These are phyloP conservation scores for Prunella himalayana DNA, from an alignment of 2,113 vertebrate species.

Conservation along the genomic window DNA sequence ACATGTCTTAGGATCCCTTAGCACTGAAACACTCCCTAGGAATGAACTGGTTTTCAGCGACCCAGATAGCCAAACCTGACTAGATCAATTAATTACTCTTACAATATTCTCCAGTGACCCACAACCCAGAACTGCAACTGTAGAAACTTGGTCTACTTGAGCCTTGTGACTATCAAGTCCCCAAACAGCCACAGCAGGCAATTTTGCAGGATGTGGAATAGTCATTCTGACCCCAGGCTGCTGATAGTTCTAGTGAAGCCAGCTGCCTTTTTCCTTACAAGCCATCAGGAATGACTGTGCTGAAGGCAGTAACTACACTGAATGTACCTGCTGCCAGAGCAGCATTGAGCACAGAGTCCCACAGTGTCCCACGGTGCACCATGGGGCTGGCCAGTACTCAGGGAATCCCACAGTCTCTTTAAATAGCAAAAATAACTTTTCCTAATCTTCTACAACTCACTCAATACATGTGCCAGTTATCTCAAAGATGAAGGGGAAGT, in stretches of 20 bases:
- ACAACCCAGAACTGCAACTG: neutral
- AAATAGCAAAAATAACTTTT: neutral
- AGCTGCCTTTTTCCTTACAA: fast-evolving
- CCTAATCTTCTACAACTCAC: neutral
- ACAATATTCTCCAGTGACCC: neutral
- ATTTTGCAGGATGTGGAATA: neutral
- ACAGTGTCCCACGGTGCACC: neutral
- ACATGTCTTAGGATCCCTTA: neutral
- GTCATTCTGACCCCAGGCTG: neutral
- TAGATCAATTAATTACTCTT: neutral
- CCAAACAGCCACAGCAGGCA: neutral
- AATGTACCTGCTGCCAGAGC: neutral
- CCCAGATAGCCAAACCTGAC: neutral
- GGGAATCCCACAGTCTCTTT: neutral
- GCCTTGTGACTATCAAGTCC: fast-evolving
- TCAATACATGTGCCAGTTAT: neutral
- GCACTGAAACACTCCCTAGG: neutral
- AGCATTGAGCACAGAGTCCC: fast-evolving
- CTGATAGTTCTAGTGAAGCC: neutral
- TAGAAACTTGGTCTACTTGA: neutral
- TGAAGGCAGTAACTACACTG: neutral
- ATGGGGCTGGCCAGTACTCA: fast-evolving
- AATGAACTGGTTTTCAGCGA: neutral
- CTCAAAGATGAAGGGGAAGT: neutral
- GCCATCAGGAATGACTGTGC: neutral